phyloP scores from a whole-genome alignment of 64 coral and sea anemone species.

The Hydrozoanthus tunicans region DNA sequence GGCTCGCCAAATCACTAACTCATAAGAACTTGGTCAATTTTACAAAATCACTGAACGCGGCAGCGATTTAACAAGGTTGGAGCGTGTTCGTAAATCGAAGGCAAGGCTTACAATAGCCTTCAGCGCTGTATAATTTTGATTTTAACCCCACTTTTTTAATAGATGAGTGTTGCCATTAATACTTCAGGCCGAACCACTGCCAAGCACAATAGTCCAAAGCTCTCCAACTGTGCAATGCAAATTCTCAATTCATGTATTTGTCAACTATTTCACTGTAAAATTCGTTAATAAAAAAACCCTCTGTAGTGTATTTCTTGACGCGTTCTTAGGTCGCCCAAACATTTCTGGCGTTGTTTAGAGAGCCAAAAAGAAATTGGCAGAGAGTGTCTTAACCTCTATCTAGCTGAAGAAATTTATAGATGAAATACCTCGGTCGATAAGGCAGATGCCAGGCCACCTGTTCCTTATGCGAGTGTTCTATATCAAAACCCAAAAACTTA shows the following conservation, averaged over 20 bases:
- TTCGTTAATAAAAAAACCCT: conserved; percentile 12
- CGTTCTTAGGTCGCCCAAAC: not conserved
- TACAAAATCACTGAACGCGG: not conserved
- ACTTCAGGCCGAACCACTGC: conserved; percentile 9
- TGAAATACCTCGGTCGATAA: conserved; percentile 42
- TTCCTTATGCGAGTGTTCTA: not conserved
- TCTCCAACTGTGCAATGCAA: conserved; percentile 76
- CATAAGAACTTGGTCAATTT: not conserved
- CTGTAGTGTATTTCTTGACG: not conserved
- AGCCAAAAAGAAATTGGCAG: not conserved
- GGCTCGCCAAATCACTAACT: not conserved
- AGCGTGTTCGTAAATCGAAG: not conserved
- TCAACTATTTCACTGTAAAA: conserved; percentile 61
- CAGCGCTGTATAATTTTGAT: conserved; percentile 10
- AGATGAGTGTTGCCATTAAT: conserved; percentile 38
- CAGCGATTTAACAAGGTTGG: not conserved
- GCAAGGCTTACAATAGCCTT: not conserved
- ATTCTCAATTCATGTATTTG: conserved; percentile 71
- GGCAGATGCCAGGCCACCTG: conserved; percentile 45
- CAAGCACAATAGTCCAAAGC: conserved; percentile 13
- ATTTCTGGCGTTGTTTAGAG: not conserved
- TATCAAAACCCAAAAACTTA: conserved; percentile 86
- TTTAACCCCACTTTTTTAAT: conserved; percentile 36
- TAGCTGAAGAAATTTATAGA: conserved; percentile 57
- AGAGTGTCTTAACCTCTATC: not conserved